Conservation (phyloP, 1,140 invertebrate genomes). For the Drosophila miranda region DNA sequence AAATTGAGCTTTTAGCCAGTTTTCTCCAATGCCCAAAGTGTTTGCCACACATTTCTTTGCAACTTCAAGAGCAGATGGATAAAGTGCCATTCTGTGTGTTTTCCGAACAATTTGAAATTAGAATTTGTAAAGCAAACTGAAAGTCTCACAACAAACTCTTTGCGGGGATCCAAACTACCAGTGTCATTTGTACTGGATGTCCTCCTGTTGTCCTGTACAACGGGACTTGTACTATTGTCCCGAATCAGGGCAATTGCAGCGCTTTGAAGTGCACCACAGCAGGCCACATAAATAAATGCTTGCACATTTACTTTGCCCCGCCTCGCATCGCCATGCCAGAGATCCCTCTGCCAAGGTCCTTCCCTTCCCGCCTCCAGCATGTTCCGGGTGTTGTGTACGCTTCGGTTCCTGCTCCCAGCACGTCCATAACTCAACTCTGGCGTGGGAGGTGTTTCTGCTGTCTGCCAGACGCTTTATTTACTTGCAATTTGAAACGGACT, state of each 20-base stretch:
- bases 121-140: slow-evolving; percentile 38
- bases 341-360: slow-evolving; percentile 3
- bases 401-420: slow-evolving; percentile 70
- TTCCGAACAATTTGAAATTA: slow-evolving; percentile 56
- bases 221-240: slow-evolving; percentile 22
- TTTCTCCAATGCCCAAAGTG: slow-evolving; percentile 17
- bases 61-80: slow-evolving; percentile 44
- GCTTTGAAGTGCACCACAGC: slow-evolving; percentile 71
- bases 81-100: slow-evolving; percentile 31
- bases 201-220: slow-evolving; percentile 25
- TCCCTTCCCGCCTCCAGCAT: neutral
- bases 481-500: slow-evolving; percentile 69
- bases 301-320: slow-evolving; percentile 73
- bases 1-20: slow-evolving; percentile 56
- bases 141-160: slow-evolving; percentile 8
- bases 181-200: slow-evolving; percentile 60
- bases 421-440: slow-evolving; percentile 76
- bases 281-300: slow-evolving; percentile 80
- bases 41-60: slow-evolving; percentile 61
- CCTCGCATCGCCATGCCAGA: no score
- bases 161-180: slow-evolving; percentile 4
- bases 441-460: slow-evolving; percentile 34
- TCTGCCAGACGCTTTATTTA: slow-evolving; percentile 63
- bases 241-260: slow-evolving; percentile 72
- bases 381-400: slow-evolving; percentile 47